Conservation (phyloP, 2,797 vertebrate species). For the Philypnodon macrostomus region DNA sequence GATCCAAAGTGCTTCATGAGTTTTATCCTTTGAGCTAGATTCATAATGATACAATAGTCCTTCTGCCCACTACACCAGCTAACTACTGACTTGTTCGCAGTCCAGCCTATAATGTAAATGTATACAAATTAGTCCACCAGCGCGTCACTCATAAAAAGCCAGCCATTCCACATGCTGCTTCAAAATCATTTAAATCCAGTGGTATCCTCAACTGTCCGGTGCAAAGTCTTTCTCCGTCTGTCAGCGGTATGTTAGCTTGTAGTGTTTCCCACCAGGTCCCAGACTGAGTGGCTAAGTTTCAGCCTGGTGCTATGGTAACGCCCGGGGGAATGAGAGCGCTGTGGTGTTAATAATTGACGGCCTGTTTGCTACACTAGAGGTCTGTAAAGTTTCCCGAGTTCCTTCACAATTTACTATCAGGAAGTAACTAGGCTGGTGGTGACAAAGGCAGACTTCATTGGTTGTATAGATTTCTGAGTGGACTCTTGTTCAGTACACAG, state of each 20-base stretch:
- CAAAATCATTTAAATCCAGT: too few relatives aligned
- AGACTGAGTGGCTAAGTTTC: constrained; percentile 53
- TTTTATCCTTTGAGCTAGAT: constrained; percentile 62
- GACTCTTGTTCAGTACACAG: constrained; percentile 17
- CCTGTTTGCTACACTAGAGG: constrained; percentile 55
- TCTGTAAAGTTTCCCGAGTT: constrained; percentile 52
- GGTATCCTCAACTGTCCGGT: constrained; percentile 5
- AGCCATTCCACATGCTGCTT: too few relatives aligned
- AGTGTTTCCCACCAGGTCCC: constrained; percentile 40
- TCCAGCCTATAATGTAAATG: background rate
- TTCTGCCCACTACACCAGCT: constrained; percentile 9
- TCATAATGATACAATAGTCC: constrained; percentile 47
- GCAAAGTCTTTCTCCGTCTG: constrained; percentile 24
- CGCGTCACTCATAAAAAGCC: constrained; percentile 4
- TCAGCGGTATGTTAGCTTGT: constrained; percentile 35
- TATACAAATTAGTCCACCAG: background rate
- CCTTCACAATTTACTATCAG: constrained; percentile 43
- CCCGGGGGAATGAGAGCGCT: constrained; percentile 67
- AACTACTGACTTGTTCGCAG: constrained; percentile 5
- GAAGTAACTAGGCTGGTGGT: constrained; percentile 24
- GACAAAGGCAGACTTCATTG: constrained; percentile 19
- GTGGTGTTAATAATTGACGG: constrained; percentile 78
- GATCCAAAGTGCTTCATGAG: constrained; percentile 71
- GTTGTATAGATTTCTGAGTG: constrained; percentile 13
- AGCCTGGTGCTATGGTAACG: constrained; percentile 66